phyloP scores from a whole-genome alignment of 2,888 invertebrate genomes.

The Torymus auratus region DNA sequence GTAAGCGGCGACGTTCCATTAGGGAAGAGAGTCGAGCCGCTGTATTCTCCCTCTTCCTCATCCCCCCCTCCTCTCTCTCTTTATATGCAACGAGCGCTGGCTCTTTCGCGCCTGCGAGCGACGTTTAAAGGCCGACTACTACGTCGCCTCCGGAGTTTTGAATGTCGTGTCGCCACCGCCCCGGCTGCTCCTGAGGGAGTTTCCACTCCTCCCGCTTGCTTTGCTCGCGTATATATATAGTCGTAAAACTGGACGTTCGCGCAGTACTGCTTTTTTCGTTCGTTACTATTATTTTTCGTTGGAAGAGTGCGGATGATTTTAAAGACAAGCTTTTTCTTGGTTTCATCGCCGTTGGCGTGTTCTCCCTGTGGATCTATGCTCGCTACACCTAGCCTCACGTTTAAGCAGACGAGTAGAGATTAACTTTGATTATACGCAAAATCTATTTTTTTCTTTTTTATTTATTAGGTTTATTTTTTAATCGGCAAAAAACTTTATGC shows the following conservation, averaged over 20 bases:
- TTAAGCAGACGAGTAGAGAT: no score
- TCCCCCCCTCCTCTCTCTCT: slow-evolving; percentile 22
- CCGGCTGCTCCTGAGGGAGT: background rate
- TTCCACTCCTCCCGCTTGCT: background rate
- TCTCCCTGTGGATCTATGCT: no score
- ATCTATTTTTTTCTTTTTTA: no score
- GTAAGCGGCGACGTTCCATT: slow-evolving; percentile 40
- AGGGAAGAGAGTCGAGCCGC: slow-evolving; percentile 12
- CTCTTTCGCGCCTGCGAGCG: slow-evolving; percentile 36
- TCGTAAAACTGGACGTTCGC: slow-evolving; percentile 11
- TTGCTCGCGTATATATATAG: background rate
- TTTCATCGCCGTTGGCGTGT: no score
- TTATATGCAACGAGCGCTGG: slow-evolving; percentile 54
- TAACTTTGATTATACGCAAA: no score
- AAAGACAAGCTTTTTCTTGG: no score
- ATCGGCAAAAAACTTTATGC: no score
- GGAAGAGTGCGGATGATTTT: background rate
- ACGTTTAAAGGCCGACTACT: slow-evolving; percentile 17
- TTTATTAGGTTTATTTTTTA: no score
- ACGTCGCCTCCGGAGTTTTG: slow-evolving; percentile 22
- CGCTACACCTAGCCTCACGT: no score
- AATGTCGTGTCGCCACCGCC: background rate
- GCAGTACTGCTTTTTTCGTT: background rate
- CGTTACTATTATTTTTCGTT: background rate
- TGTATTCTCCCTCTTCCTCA: background rate